Evolutionary conservation across 1,140 invertebrate genomes (phyloP).

Genomic region (Hylyphantes graminicola): DNA sequence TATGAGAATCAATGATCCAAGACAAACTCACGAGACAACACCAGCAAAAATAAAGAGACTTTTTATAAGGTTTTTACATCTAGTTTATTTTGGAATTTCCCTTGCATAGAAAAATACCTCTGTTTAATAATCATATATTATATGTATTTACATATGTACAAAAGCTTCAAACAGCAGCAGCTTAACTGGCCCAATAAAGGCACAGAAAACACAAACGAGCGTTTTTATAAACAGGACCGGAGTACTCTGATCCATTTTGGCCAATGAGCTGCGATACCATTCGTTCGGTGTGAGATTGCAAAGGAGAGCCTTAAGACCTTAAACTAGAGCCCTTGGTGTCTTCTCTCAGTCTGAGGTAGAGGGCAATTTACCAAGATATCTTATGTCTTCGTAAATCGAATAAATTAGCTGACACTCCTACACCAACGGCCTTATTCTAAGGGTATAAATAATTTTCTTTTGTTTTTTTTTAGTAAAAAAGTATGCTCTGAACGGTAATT

Average conservation of each 20-base stretch:
- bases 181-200: constrained; percentile 44
- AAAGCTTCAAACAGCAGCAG: constrained; percentile 10
- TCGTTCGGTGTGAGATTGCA: not conserved
- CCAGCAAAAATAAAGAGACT: not conserved
- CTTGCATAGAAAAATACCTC: constrained; percentile 59
- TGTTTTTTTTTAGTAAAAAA: no score
- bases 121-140: constrained; percentile 40
- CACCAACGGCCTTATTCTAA: no score
- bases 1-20: no score
- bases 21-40: no score
- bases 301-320: not conserved
- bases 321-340: no score
- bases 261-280: constrained; percentile 38
- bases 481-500: no score
- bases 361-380: no score
- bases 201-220: constrained; percentile 28
- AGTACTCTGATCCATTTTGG: constrained; percentile 6
- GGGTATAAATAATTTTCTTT: no score
- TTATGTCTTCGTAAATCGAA: no score
- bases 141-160: constrained; percentile 50
- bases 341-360: no score
- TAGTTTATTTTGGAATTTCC: constrained; percentile 60
- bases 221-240: constrained; percentile 12
- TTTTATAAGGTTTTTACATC: constrained; percentile 30
- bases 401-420: no score